Evolutionary conservation across 2,888 invertebrate genomes (phyloP), one percentile per base, ranked within the genome.

Genomic region (Netelia inedita): DNA sequence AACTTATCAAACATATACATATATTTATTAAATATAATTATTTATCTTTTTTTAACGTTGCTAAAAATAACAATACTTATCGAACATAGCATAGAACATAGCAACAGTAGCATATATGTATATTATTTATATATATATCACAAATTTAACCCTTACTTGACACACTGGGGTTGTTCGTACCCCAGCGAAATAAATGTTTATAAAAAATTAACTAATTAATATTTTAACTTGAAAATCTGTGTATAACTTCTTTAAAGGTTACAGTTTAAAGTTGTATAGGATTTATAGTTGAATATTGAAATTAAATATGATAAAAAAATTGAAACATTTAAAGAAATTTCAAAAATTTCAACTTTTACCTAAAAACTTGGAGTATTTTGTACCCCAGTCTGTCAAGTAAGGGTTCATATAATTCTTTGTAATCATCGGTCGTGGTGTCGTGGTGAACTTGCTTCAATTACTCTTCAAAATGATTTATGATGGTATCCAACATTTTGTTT

Each of bases 11-110:
- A n/a, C n/a, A n/a, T n/a, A n/a, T n/a, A 43, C 23, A 69, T 23
- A 53, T 5, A 74, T 19, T 46, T 46, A 74, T 74, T 28, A 63
- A 74, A 63, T 28, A 63, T 63, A 65, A 35, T 63, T 63, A 55
- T 74, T 50, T 50, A 6, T 74, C 14, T 63, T 74, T 35, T 41
- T 21, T 19, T 46, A 74, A 61, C 63, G 61, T 23, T 43, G 46
- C 9, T 16, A 57, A 66, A 11, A 28, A 50, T 75, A 75, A 75
- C 75, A 35, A 16, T 16, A 46, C 65, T 55, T 65, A 75, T 61
- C 53, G n/a, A 16, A 41, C 43, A 43, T 43, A 43, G 43, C 11
- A 16, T 16, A 41, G 10, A 57, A 71, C 57, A 41, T 57, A 35
- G n/a, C 35, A 63, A n/a, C 14, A 35, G 6, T 28, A 63, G 28